phyloP scores from a whole-genome alignment of 2,797 vertebrate species.

The Pangasius krempfi region DNA sequence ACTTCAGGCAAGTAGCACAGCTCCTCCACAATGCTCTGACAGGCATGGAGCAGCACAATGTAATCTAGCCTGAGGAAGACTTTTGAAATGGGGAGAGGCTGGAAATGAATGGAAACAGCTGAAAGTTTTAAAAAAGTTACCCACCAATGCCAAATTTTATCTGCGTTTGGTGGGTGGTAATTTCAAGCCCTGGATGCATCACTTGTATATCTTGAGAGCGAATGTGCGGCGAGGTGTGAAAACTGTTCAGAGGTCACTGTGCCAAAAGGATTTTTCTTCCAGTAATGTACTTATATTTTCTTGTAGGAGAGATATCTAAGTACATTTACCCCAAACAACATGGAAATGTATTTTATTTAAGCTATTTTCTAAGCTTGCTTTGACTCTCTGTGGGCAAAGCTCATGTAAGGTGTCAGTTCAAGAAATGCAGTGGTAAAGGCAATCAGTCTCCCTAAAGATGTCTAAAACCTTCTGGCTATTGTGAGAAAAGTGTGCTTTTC shows the following conservation, averaged over 20 bases:
- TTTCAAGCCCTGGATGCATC: background rate
- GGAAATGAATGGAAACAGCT: slow-evolving; percentile 6
- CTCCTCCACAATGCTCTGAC: slow-evolving; percentile 7
- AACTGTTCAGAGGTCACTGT: background rate
- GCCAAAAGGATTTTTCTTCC: background rate
- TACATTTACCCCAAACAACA: background rate
- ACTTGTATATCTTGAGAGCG: background rate
- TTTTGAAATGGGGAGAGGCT: background rate
- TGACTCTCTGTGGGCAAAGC: background rate
- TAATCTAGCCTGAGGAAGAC: slow-evolving; percentile 13
- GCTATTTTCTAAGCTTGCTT: background rate
- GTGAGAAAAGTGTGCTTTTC: background rate
- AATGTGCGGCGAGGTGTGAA: slow-evolving; percentile 4
- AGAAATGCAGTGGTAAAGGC: background rate
- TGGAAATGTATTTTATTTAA: background rate
- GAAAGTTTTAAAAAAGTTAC: background rate
- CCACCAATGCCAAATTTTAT: slow-evolving; percentile 2
- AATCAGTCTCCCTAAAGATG: background rate
- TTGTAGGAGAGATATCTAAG: no score
- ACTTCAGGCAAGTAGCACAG: slow-evolving; percentile 30
- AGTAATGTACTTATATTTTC: slow-evolving; percentile 10
- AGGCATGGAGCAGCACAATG: background rate
- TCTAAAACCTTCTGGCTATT: background rate
- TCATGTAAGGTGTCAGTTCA: background rate
- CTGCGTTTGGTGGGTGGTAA: background rate